These are phyloP conservation scores for Gonioctena quinquepunctata DNA, from an alignment of 1,140 invertebrate genomes.

Conservation along the genomic window DNA sequence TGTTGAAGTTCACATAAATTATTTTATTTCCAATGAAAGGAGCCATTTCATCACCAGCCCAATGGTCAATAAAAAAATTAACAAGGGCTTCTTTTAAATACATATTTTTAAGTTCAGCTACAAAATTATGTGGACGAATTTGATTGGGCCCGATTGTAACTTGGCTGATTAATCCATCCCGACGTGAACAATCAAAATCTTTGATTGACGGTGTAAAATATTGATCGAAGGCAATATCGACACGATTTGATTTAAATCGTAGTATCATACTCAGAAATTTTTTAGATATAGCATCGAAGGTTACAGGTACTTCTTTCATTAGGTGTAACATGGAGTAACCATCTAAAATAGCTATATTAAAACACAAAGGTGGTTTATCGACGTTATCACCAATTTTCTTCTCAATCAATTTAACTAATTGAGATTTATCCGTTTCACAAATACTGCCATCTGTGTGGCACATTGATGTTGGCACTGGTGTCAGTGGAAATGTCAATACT, in stretches of 20 bases:
- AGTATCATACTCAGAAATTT: background rate
- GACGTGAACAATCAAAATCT: conserved; percentile 17
- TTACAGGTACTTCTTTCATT: conserved; percentile 11
- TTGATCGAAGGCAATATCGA: conserved; percentile 20
- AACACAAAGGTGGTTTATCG: conserved; percentile 27
- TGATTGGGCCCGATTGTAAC: conserved; percentile 19
- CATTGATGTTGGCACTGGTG: conserved; percentile 41
- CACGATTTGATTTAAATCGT: background rate
- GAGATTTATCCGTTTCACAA: conserved; percentile 44
- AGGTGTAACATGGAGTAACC: conserved; percentile 9
- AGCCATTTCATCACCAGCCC: background rate
- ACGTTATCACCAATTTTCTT: conserved; percentile 17
- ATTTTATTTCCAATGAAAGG: background rate
- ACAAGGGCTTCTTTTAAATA: background rate
- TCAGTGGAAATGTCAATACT: conserved; percentile 40
- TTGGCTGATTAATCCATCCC: background rate
- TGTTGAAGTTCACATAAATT: background rate
- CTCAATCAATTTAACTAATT: conserved; percentile 34
- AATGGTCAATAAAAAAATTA: background rate
- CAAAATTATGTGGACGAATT: background rate
- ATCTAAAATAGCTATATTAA: conserved; percentile 25
- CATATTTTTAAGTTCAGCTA: background rate
- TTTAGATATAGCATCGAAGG: conserved; percentile 16
- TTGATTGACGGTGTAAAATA: conserved; percentile 29
- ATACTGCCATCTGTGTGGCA: conserved; percentile 49